Conservation (phyloP, 2,797 vertebrate genomes). For the Leontopithecus rosalia region DNA sequence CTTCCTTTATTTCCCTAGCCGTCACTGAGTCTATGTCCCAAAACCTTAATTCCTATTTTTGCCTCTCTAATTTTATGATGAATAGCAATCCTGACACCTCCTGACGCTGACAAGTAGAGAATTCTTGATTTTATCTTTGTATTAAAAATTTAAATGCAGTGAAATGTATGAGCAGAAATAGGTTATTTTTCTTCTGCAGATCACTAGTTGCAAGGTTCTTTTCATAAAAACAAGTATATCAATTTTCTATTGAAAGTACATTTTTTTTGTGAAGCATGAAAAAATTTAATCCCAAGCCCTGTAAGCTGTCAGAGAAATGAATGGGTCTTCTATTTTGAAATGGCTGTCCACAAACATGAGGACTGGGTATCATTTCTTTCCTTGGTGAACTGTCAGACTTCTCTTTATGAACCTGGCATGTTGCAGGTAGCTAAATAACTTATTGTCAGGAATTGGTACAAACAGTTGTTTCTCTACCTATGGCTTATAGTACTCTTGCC, state of each 20-base stretch:
- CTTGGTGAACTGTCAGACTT: slow-evolving; percentile 38
- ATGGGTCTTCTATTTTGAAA: slow-evolving; percentile 63
- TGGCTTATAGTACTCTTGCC: background rate
- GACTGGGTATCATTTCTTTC: slow-evolving; percentile 24
- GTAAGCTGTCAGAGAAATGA: slow-evolving; percentile 65
- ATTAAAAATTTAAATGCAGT: slow-evolving; percentile 62
- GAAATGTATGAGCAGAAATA: slow-evolving; percentile 18
- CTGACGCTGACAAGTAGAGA: background rate
- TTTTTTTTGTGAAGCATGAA: slow-evolving; percentile 49
- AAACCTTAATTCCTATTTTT: slow-evolving; percentile 40
- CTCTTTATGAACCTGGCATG: slow-evolving; percentile 34
- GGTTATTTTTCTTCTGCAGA: slow-evolving; percentile 48
- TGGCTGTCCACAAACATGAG: slow-evolving; percentile 39
- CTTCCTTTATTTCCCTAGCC: background rate
- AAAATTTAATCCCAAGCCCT: slow-evolving; percentile 62
- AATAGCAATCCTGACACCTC: slow-evolving; percentile 8
- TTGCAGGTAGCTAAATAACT: slow-evolving; percentile 8
- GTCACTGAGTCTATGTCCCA: background rate
- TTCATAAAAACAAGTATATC: slow-evolving; percentile 55
- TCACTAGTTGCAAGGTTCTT: slow-evolving; percentile 45
- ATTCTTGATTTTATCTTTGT: slow-evolving; percentile 49
- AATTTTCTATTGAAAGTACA: slow-evolving; percentile 59
- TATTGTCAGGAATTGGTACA: background rate
- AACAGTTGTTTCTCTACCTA: background rate
- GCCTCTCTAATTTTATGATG: slow-evolving; percentile 23